These are phyloP conservation scores for Protobothrops mucrosquamatus DNA, from an alignment of 2,113 vertebrate genomes.

Conservation along the genomic window DNA sequence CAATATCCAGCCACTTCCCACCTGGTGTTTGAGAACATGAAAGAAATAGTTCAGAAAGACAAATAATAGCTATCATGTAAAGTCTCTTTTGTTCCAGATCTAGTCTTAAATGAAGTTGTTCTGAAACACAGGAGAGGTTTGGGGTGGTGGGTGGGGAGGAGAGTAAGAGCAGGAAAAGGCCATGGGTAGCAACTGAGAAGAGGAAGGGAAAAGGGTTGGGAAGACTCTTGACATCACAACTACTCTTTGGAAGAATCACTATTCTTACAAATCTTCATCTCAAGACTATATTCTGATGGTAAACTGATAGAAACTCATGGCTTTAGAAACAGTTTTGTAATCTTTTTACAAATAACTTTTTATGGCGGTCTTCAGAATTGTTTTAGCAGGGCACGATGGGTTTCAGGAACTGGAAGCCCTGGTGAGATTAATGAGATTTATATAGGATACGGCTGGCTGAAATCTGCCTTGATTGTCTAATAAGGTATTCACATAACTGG, in stretches of 20 bases:
- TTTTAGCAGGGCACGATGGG: background rate
- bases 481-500: background rate
- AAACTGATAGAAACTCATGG: background rate
- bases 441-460: background rate
- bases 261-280: background rate
- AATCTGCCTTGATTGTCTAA: background rate
- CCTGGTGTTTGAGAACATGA: constrained; percentile 49
- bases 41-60: constrained; percentile 61
- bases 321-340: background rate
- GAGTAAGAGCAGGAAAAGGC: background rate
- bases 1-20: constrained; percentile 39
- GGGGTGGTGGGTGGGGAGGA: background rate
- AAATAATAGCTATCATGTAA: constrained; percentile 43
- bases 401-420: background rate
- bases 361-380: background rate
- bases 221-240: background rate
- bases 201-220: background rate
- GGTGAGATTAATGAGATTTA: background rate
- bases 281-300: background rate
- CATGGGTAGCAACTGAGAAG: background rate
- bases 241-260: background rate
- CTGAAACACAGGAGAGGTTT: background rate
- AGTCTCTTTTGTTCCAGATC: background rate
- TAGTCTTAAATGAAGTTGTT: constrained; percentile 3
- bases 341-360: background rate